Base-by-base conservation (phyloP, 2,113 vertebrate species). In the Takifugu bimaculatus region DNA sequence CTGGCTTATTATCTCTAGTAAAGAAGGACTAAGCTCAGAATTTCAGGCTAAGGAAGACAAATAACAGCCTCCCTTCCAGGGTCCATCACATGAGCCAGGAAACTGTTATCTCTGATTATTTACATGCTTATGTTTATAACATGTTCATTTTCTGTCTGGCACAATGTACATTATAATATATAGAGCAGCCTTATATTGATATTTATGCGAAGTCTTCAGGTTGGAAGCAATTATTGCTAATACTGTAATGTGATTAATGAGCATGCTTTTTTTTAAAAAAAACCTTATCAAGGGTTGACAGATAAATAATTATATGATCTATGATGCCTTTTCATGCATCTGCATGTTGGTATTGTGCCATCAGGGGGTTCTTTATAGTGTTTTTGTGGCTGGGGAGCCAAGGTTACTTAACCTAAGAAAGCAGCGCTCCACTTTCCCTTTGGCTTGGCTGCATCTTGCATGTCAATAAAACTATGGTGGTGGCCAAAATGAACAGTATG, bases 1-100 rank as follows among this genome's bases (percentile, higher is more conserved):
- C 58, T 60, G 50, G 39, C 14, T 42, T 57, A 51, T 77, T 64
- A 78, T 70, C 29, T 70, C 3, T 32, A 1, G 49, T 79, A 65
- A 77, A 60, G 32, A 66, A 28, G 39, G 50, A 26, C 50, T 71
- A 27, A 13, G 58, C 13, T 52, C 69, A 45, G 26, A 32, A 59
- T 29, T 43, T 63, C 11, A 54, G 60, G 20, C 26, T 43, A 64
- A 74, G 32, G n/a, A 61, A 74, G 57, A 74, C 54, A 55, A 62
- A 82, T 54, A 28, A 25, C 49, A 2, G 4, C 15, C 51, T 74
- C 35, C 26, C 42, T 64, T 35, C 20, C 35, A 11, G 59, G 44
- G 57, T 25, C 11, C 26, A 68, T 7, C 59, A 67, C 58, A 47
- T 53, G 45, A 61, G 50, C 4, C n/a, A n/a, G 35, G 35, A 39